Base-by-base conservation (phyloP, 2,113 vertebrate species). In the Leucosticte australis region DNA sequence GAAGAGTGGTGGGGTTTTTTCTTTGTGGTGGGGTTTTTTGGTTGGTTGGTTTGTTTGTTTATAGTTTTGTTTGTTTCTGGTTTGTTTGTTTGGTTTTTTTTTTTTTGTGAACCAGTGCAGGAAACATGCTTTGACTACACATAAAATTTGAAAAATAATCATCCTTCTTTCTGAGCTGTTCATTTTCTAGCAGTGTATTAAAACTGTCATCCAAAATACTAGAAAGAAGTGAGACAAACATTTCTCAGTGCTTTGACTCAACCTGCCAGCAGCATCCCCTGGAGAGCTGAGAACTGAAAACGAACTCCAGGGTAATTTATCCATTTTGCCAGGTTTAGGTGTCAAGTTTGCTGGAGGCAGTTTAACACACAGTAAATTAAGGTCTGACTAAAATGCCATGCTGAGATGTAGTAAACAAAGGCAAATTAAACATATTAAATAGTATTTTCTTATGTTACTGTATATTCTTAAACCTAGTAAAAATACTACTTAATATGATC, bases 241-340 rank as follows among this genome's bases (percentile, higher is more conserved):
- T 87, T 53, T 68, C 79, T 81, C 57, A 21, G 23, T 75, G n/a
- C 79, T 92, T 95, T 24, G 35, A 62, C 67, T 83, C 42, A 75
- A 82, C 91, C 74, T 95, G 85, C 80, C 46, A 62, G 63, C 1
- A 8, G 53, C 76, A 39, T 84, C 28, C 88, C 62, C 52, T 63
- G 44, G 69, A 89, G 88, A 87, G 15, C 56, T 53, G 59, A 79
- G 70, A 87, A 86, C 37, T 49, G 41, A 83, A 87, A 81, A 89
- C 0, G 2, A 81, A 49, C 84, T 93, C 92, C 35, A 50, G 73
- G 81, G 60, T 94, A 84, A 91, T 81, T 83, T 89, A 92, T 92
- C 87, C 14, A 33, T 84, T 96, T 96, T 60, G 63, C 56, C 55
- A 84, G 90, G 65, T 92, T 52, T 83, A 35, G 52, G 68, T 79